Base-by-base conservation (phyloP, 2,888 invertebrate species). In the Oeneis ivallda region DNA sequence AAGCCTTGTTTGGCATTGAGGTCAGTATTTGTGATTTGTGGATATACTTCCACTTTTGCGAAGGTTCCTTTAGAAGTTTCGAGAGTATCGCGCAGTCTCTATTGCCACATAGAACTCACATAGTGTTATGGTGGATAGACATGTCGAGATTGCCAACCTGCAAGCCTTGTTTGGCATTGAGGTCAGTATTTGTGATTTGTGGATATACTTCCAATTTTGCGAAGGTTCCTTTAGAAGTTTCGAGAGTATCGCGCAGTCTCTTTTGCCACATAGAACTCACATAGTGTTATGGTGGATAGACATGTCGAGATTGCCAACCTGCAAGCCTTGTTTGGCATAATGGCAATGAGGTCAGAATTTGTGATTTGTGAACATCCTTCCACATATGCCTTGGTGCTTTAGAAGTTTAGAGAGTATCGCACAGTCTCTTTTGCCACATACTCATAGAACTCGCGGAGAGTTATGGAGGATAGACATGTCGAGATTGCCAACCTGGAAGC, bases 271-370 rank as follows among this genome's bases (percentile, higher is more conserved):
- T 8, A 37, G 1, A 37, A 37, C 15, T 45, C 45, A 2, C 13
- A 7, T 7, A n/a, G 43, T 6, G 43, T 43, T n/a, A 43, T n/a
- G n/a, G 13, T n/a, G 43, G 43, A 43, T 43, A 13, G 13, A 43
- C n/a, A n/a, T 43, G 43, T 5, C 43, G n/a, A 43, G 6, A 43
- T 43, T 43, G 26, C 26, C 59, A 96, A 97, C 81, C 93, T 97
- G 76, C 96, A 97, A 83, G 93, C 94, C 17, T 93, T 97, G 73
- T 97, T 97, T 86, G 95, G 94, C 7, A 37, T 37, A n/a, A n/a
- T n/a, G n/a, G n/a, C n/a, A n/a, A n/a, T 37, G 4, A 37, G 45
- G 45, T 45, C 45, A 45, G 15, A 15, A 45, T 45, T 8, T 9
- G 43, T 43, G n/a, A n/a, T 43, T 43, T 1, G n/a, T 7, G 7